These are phyloP conservation scores for Melangyna quadrimaculata DNA, from an alignment of 2,888 invertebrate species.

Conservation along the genomic window DNA sequence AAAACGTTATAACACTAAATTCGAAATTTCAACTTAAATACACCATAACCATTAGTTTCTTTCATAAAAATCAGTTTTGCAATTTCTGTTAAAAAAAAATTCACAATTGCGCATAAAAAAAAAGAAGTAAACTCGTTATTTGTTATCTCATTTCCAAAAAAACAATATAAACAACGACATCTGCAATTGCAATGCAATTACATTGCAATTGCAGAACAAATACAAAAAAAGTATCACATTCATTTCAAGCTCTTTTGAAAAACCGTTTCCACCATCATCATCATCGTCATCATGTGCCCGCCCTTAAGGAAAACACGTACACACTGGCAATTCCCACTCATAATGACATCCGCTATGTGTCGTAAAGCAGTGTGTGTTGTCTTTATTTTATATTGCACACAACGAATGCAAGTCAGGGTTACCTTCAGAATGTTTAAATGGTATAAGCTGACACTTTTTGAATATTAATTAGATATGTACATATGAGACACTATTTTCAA, in stretches of 20 bases:
- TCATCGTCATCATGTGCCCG: background rate
- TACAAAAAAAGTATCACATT: constrained; percentile 18
- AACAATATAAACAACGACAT: background rate
- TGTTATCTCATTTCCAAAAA: background rate
- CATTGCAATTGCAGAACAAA: constrained; percentile 22
- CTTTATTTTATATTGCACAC: constrained; percentile 22
- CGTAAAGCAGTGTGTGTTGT: constrained; percentile 25
- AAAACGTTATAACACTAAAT: no score
- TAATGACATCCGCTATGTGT: constrained; percentile 63
- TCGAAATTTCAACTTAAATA: no score
- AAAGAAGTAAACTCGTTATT: background rate
- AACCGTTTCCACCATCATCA: constrained; percentile 19
- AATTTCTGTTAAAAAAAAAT: background rate
- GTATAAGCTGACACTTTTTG: background rate
- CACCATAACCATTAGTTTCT: no score
- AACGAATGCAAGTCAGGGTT: background rate
- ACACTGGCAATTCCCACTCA: constrained; percentile 42
- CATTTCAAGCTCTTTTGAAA: constrained; percentile 12
- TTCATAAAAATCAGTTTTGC: background rate
- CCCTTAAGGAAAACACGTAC: constrained; percentile 57
- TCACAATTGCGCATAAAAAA: background rate
- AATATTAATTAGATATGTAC: no score
- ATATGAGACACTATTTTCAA: no score
- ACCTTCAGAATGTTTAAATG: background rate
- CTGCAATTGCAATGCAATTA: constrained; percentile 38